Evolutionary conservation across 2,888 invertebrate genomes (phyloP).

Genomic region (Scrobipalpa costella): DNA sequence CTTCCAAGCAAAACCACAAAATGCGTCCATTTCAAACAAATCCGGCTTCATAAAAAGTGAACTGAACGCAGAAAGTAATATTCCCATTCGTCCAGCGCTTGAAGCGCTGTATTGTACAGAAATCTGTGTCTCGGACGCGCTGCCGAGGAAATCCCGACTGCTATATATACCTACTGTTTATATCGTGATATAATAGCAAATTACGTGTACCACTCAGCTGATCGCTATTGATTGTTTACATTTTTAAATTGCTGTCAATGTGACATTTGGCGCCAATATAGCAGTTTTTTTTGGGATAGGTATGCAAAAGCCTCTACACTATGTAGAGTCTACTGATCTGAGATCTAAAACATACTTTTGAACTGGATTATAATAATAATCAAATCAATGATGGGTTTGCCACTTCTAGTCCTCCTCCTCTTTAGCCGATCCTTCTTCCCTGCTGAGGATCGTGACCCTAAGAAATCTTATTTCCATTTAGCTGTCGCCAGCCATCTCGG

Average conservation of each 20-base stretch:
- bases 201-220: constrained; percentile 70
- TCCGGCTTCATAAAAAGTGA: constrained; percentile 15
- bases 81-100: constrained; percentile 48
- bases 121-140: constrained; percentile 59
- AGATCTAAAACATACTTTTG: no score
- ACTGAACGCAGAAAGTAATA: not conserved
- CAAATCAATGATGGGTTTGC: no score
- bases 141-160: constrained; percentile 64
- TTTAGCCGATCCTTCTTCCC: no score
- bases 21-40: not conserved
- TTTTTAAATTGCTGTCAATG: constrained; percentile 37
- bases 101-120: constrained; percentile 46
- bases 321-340: no score
- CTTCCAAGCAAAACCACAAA: constrained; percentile 2
- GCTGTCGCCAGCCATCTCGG: no score
- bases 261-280: constrained; percentile 20
- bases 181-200: constrained; percentile 62
- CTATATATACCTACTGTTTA: constrained; percentile 47
- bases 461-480: no score
- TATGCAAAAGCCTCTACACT: not conserved
- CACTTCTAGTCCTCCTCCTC: no score
- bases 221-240: constrained; percentile 53
- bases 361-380: no score
- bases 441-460: no score
- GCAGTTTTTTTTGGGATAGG: constrained; percentile 30